phyloP scores from a whole-genome alignment of 1,140 invertebrate species.

The Cardiocondyla obscurior region DNA sequence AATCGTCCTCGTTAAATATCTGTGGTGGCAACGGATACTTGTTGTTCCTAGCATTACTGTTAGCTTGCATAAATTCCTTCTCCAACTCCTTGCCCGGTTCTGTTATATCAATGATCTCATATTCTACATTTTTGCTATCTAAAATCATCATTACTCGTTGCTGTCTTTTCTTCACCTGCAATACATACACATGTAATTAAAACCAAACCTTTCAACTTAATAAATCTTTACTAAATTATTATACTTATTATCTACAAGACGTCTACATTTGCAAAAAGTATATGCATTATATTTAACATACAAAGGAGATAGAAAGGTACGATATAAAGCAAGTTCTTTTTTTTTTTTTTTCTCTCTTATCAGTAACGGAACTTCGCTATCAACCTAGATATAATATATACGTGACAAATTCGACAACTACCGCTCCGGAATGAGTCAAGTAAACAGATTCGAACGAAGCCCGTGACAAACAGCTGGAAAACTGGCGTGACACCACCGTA shows the following conservation, averaged over 20 bases:
- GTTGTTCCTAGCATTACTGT: slow-evolving; percentile 91
- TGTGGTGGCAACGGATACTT: slow-evolving; percentile 94
- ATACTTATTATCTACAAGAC: no score
- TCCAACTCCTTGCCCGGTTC: slow-evolving; percentile 94
- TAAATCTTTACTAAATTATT: neutral
- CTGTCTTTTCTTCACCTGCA: slow-evolving; percentile 96
- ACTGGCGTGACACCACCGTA: neutral
- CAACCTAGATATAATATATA: neutral
- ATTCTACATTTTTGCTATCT: slow-evolving; percentile 94
- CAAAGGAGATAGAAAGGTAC: neutral
- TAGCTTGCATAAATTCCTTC: slow-evolving; percentile 96
- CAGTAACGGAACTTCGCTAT: neutral
- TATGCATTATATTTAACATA: neutral
- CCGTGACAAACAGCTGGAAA: slow-evolving; percentile 2
- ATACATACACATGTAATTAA: slow-evolving; percentile 39
- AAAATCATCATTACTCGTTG: slow-evolving; percentile 96
- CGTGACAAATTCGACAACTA: neutral
- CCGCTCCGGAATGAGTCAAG: neutral
- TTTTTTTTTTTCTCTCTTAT: no score
- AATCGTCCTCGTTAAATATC: slow-evolving; percentile 95
- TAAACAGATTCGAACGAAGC: neutral
- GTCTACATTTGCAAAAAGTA: neutral
- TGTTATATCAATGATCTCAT: slow-evolving; percentile 95
- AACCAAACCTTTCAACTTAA: slow-evolving; percentile 35
- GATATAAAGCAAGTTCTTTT: neutral